Evolutionary conservation across 1,140 invertebrate genomes (phyloP).

Genomic region (Trichogramma pretiosum): DNA sequence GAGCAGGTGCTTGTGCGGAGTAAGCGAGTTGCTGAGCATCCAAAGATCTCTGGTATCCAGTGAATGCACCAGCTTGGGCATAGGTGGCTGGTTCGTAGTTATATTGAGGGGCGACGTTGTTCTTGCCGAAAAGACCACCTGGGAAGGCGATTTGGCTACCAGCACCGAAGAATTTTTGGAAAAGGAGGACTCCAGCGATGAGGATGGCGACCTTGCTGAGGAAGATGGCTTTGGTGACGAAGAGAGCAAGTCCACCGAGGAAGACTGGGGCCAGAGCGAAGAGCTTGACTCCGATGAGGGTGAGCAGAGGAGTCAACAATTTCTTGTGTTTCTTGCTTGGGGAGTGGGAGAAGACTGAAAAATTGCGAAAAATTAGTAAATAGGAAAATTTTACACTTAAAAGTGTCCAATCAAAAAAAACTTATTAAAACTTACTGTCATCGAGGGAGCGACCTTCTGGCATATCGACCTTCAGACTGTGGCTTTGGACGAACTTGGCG

Average conservation of each 20-base stretch:
- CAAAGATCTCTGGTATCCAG: too few species aligned
- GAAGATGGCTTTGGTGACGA: conserved; percentile 65
- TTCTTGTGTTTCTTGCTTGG: conserved; percentile 67
- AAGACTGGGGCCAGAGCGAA: conserved; percentile 59
- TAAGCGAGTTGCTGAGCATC: conserved; percentile 56
- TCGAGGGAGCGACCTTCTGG: too few species aligned
- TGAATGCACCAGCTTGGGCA: conserved; percentile 45
- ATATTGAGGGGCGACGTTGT: conserved; percentile 11
- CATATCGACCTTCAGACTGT: conserved; percentile 53
- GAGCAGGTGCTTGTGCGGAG: conserved; percentile 40
- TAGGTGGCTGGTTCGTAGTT: conserved; percentile 34
- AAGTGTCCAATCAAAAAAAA: too few species aligned
- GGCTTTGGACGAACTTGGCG: conserved; percentile 48
- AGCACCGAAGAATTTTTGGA: conserved; percentile 57
- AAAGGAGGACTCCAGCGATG: conserved; percentile 56
- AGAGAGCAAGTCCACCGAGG: conserved; percentile 57
- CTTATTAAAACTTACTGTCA: too few species aligned
- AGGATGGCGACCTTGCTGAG: conserved; percentile 67
- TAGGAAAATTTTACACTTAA: too few species aligned
- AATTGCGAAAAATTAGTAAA: too few species aligned
- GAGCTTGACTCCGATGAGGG: conserved; percentile 58
- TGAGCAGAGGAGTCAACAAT: conserved; percentile 53
- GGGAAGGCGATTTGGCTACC: conserved; percentile 32
- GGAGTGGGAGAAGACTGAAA: too few species aligned
- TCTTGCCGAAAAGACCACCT: conserved; percentile 36